A percentile compares a stretch with the other conserved stretches of the same genome.
phyloP scores from a whole-genome alignment of 2,888 invertebrate genomes.

The Steinernema carpocapsae region DNA sequence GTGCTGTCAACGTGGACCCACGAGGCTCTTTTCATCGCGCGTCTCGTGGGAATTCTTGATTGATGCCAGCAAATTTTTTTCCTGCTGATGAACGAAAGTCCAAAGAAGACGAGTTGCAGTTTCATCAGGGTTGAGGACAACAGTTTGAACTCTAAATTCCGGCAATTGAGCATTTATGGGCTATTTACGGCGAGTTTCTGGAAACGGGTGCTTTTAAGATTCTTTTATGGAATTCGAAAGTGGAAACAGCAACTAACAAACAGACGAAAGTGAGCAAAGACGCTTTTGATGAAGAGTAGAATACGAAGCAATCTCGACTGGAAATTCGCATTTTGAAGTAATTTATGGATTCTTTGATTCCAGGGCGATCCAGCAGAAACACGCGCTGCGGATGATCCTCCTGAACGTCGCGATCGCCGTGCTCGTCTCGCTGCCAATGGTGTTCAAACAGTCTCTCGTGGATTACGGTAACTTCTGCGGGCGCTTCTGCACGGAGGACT shows the following conservation, averaged over 20 bases:
- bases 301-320: no score
- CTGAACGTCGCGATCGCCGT: conserved; percentile 58
- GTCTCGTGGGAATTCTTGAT: conserved; percentile 10
- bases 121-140: no score
- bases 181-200: background rate
- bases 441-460: conserved; percentile 53
- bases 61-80: background rate
- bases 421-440: conserved; percentile 61
- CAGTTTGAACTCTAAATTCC: no score
- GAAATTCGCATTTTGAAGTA: background rate
- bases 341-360: conserved; percentile 24
- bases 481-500: conserved; percentile 64
- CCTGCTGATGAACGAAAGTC: no score
- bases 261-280: background rate
- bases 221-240: background rate
- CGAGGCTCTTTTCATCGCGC: background rate
- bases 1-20: background rate
- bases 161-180: no score
- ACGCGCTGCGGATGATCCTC: conserved; percentile 60
- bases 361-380: conserved; percentile 60
- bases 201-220: background rate
- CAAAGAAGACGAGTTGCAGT: background rate
- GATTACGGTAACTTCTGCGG: conserved; percentile 49
- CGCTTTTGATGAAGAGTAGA: no score
- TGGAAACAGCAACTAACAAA: background rate